Evolutionary conservation across 2,888 invertebrate genomes (phyloP), one percentile per base, ranked within the genome.

Genomic region (Leptopilina myrica): DNA sequence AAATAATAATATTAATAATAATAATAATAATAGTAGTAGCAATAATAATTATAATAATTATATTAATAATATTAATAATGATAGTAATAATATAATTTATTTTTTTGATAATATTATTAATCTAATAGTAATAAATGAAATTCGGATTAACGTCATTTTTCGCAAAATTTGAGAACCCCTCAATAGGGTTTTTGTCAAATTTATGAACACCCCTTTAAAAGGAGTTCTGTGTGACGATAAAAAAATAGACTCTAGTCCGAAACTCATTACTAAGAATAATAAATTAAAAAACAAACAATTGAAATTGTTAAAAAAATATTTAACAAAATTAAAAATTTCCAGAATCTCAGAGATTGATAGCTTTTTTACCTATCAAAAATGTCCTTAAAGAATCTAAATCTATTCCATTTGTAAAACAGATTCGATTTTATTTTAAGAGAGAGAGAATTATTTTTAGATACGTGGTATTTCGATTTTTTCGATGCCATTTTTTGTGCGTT

Each of bases 71-170:
- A 78, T 79, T 80, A 73, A 80, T 82, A 78, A 79, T 79, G 75
- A 81, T 80, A 82, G 82, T 81, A 79, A 81, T 79, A 79, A 82
- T 81, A 79, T 80, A 67, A 77, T 78, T 77, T 69, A 79, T 33
- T 33, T 33, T 33, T 33, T 33, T 76, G 77, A 80, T 78, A 80
- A 82, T 12, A 56, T 76, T 49, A 20, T 76, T 49, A 20, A 33
- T 33, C 33, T 20, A 64, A 76, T 49, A 26, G 26, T 64, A 64
- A 64, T 64, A 76, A 33, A 12, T 46, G 46, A 62, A 49, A 53
- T 46, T 46, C 64, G n/a, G 40, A 76, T 78, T 53, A 64, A 62
- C 8, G 46, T 46, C 7, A 46, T 46, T 9, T 46, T 9, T 46
- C 9, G 46, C 9, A 5, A 46, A 46, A 8, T 5, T 46, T 5